phyloP scores from a whole-genome alignment of 2,797 vertebrate genomes.

The Prionace glauca region DNA sequence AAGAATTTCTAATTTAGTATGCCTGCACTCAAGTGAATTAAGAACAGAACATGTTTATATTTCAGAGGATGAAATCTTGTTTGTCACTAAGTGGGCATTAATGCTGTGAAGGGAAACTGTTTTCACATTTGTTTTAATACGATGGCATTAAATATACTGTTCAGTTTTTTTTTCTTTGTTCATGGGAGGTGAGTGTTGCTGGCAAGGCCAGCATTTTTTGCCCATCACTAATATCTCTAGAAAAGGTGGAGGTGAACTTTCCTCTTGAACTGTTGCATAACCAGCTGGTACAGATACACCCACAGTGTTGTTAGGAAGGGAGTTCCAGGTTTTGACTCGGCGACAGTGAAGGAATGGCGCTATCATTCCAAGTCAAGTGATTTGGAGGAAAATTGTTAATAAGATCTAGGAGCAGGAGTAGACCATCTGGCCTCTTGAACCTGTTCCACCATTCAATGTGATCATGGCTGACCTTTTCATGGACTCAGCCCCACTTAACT shows the following conservation, averaged over 20 bases:
- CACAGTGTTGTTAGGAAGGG: not conserved
- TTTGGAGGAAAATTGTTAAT: not conserved
- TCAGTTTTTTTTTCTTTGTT: not conserved
- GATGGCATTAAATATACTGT: not conserved
- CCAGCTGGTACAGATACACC: not conserved
- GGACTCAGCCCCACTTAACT: too few species aligned
- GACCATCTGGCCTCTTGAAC: too few species aligned
- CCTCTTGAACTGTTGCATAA: not conserved
- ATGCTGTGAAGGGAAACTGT: not conserved
- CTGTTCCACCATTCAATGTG: too few species aligned
- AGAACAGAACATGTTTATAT: not conserved
- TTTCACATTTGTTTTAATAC: not conserved
- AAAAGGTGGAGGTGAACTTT: too few species aligned
- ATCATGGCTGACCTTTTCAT: too few species aligned
- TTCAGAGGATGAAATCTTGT: not conserved
- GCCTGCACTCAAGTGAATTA: not conserved
- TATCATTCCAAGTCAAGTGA: not conserved
- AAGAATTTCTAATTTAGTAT: not conserved
- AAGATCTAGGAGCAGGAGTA: too few species aligned
- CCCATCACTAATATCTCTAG: too few species aligned
- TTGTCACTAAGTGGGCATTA: not conserved
- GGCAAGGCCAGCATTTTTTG: too few species aligned
- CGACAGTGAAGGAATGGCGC: not conserved
- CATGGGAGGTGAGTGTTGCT: not conserved
- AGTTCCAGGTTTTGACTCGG: not conserved